Percentiles rank a stretch among this genome's conserved stretches.
phyloP scores from a whole-genome alignment of 2,888 invertebrate species.

The Scrobipalpa costella region DNA sequence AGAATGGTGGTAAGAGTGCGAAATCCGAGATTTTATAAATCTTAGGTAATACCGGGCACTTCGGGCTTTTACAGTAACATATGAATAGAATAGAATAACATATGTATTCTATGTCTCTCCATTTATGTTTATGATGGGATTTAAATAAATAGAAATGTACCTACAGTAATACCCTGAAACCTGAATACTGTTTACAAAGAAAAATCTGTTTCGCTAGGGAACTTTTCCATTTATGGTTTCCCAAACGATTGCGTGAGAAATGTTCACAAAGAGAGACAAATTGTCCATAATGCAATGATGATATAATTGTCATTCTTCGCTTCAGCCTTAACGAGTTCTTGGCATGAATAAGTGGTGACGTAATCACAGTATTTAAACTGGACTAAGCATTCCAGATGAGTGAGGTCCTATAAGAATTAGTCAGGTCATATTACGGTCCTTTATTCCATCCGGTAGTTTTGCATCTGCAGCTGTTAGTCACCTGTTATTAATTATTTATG shows the following conservation, averaged over 20 bases:
- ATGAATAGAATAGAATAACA: too few species aligned
- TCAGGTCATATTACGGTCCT: not conserved
- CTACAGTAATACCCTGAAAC: not conserved
- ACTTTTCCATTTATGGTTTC: not conserved
- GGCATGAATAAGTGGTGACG: constrained; percentile 22
- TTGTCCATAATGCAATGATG: constrained; percentile 17
- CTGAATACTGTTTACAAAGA: not conserved
- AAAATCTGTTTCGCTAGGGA: not conserved
- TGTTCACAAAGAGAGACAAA: constrained; percentile 18
- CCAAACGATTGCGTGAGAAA: constrained; percentile 12
- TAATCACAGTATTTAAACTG: constrained; percentile 17
- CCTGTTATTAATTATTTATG: not conserved
- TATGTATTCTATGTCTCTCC: too few species aligned
- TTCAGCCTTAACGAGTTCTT: constrained; percentile 20
- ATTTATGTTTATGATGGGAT: too few species aligned
- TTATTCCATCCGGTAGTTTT: not conserved
- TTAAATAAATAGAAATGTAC: not conserved
- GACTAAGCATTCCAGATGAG: not conserved
- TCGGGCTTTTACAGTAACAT: too few species aligned
- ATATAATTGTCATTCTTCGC: constrained; percentile 14
- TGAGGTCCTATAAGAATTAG: not conserved
- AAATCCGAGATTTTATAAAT: too few species aligned
- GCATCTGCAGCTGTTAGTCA: not conserved
- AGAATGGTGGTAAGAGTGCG: too few species aligned
- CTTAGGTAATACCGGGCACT: too few species aligned